phyloP scores from a whole-genome alignment of 1,140 invertebrate genomes.

The Zophobas atratus region DNA sequence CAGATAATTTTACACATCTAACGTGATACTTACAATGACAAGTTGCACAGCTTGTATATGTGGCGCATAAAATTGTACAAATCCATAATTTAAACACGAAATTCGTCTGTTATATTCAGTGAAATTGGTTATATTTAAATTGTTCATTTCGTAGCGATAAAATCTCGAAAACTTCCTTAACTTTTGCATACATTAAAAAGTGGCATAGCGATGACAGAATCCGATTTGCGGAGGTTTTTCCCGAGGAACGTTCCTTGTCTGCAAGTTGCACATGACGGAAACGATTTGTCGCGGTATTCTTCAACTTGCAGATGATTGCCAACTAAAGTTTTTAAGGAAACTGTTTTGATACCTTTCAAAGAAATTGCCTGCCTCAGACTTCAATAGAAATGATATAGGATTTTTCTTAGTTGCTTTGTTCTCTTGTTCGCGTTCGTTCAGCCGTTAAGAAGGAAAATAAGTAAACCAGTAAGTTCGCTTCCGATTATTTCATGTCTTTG shows the following conservation, averaged over 20 bases:
- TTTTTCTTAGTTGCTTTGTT: slow-evolving; percentile 38
- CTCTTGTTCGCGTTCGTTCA: slow-evolving; percentile 20
- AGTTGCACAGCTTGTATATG: no score
- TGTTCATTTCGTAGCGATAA: no score
- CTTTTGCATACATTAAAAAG: no score
- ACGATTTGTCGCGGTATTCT: slow-evolving; percentile 37
- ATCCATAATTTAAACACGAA: no score
- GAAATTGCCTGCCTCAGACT: slow-evolving; percentile 46
- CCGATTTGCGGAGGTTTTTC: neutral
- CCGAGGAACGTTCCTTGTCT: neutral
- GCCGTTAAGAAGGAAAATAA: slow-evolving; percentile 40
- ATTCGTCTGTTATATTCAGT: no score
- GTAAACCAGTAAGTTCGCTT: slow-evolving; percentile 42
- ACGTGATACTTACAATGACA: no score
- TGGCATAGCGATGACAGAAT: neutral
- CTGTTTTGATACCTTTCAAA: slow-evolving; percentile 42
- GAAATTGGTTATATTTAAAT: no score
- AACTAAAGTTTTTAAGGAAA: slow-evolving; percentile 31
- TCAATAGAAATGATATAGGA: slow-evolving; percentile 43
- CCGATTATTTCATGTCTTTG: slow-evolving; percentile 43
- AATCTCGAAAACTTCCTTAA: no score
- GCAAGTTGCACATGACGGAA: slow-evolving; percentile 14
- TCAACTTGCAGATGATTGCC: slow-evolving; percentile 45
- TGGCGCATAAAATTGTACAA: no score
- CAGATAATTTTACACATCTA: no score